Conservation (phyloP, 2,888 invertebrate genomes). For the Lagria hirta region DNA sequence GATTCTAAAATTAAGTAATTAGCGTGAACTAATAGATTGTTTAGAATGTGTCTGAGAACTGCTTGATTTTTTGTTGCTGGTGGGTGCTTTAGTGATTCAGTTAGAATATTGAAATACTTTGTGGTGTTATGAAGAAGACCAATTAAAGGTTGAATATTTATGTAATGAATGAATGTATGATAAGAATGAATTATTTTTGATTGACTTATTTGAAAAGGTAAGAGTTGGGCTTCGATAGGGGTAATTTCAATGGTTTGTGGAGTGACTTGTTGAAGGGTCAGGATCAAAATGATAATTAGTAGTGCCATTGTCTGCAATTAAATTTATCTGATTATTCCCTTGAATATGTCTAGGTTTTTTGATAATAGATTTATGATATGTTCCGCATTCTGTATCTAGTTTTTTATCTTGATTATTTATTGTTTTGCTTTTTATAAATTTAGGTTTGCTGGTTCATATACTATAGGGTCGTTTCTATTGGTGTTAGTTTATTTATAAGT, state of each 20-base stretch:
- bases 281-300: slow-evolving; percentile 3
- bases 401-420: slow-evolving; percentile 15
- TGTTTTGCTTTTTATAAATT: slow-evolving; percentile 8
- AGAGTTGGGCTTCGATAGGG: slow-evolving; percentile 3
- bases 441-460: slow-evolving; percentile 9
- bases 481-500: slow-evolving; percentile 13
- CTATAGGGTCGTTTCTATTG: slow-evolving; percentile 12
- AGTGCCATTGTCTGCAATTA: slow-evolving; percentile 7
- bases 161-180: slow-evolving; percentile 24
- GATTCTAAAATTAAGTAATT: slow-evolving; percentile 15
- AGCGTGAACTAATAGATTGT: slow-evolving; percentile 8
- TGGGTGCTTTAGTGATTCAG: slow-evolving; percentile 1
- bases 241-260: slow-evolving; percentile 4
- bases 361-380: slow-evolving; percentile 21
- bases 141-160: slow-evolving; percentile 18
- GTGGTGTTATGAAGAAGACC: slow-evolving; percentile 10
- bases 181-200: slow-evolving; percentile 8
- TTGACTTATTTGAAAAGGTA: slow-evolving; percentile 20
- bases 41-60: neutral
- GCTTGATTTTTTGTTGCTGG: neutral
- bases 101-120: slow-evolving; percentile 9
- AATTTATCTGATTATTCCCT: slow-evolving; percentile 3
- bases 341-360: slow-evolving; percentile 13
- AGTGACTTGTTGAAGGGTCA: slow-evolving; percentile 1
- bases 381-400: slow-evolving; percentile 13